A percentile compares a stretch with the other conserved stretches of the same genome.
phyloP scores from a whole-genome alignment of 2,113 vertebrate genomes.

The Tricholaema leucomelas region DNA sequence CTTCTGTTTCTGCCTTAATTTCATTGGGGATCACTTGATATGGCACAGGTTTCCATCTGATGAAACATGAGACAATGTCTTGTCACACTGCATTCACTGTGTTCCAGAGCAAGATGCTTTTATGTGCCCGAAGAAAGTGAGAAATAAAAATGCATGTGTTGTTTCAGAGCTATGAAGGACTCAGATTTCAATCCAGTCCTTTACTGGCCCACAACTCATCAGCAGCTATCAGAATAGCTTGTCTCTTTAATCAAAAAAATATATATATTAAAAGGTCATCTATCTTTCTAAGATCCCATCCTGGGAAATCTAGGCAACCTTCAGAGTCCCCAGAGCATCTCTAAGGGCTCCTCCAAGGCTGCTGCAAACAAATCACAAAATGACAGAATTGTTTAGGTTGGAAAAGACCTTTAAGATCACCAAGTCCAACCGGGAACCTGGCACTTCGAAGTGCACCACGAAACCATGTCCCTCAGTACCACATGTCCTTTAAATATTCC shows the following conservation, averaged over 20 bases:
- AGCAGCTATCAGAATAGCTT: not conserved
- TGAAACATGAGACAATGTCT: slow-evolving; percentile 13
- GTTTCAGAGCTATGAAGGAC: not conserved
- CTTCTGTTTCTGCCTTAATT: not conserved
- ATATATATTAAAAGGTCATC: not conserved
- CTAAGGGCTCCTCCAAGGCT: not conserved
- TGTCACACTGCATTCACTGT: not conserved
- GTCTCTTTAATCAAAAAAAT: slow-evolving; percentile 9
- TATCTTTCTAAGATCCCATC: not conserved
- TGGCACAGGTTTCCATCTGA: slow-evolving; percentile 3
- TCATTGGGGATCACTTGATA: not conserved
- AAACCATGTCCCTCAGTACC: too few relatives aligned
- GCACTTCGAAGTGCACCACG: too few relatives aligned
- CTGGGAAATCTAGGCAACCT: not conserved
- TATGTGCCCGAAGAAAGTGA: not conserved
- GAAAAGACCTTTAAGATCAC: too few relatives aligned
- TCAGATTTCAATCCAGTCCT: not conserved
- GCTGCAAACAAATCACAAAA: not conserved
- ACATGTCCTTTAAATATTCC: too few relatives aligned
- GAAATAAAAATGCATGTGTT: accelerated
- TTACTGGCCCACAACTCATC: not conserved
- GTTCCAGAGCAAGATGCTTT: not conserved
- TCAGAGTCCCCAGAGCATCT: not conserved
- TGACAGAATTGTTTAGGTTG: too few relatives aligned
- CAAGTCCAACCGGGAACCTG: too few relatives aligned